Conservation (phyloP, 2,113 vertebrate species). For the Nycticryphes semicollaris region DNA sequence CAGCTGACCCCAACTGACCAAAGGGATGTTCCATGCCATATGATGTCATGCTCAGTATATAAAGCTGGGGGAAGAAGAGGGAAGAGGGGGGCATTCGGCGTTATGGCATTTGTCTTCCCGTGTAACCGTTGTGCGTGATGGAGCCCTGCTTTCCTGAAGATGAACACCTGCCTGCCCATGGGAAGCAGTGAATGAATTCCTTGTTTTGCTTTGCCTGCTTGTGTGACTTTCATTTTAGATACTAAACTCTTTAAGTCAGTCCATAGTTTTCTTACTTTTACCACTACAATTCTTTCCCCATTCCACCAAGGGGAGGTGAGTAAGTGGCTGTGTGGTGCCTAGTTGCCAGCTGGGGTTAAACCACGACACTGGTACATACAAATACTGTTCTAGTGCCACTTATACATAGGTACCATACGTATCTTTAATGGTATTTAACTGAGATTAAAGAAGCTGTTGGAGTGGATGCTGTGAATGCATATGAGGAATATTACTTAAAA, state of each 20-base stretch:
- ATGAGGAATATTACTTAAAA: constrained; percentile 64
- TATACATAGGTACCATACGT: not conserved
- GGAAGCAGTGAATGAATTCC: not conserved
- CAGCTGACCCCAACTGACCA: not conserved
- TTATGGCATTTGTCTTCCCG: not conserved
- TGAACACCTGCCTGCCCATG: not conserved
- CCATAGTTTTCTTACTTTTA: not conserved
- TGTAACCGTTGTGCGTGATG: not conserved
- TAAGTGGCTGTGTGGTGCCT: not conserved
- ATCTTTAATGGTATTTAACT: constrained; percentile 51
- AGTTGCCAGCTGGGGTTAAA: not conserved
- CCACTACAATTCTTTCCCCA: not conserved
- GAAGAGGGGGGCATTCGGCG: not conserved
- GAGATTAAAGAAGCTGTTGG: constrained; percentile 51
- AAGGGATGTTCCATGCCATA: not conserved
- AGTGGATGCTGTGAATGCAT: constrained; percentile 42
- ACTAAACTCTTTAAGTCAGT: not conserved
- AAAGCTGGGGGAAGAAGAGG: not conserved
- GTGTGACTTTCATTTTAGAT: not conserved
- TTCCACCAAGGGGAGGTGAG: not conserved
- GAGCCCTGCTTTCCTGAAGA: not conserved
- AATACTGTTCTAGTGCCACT: constrained; percentile 13
- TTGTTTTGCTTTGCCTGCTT: not conserved
- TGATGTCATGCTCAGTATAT: not conserved
- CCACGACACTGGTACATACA: not conserved